Conservation (phyloP, 2,888 invertebrate species). For the Folsomia candida region DNA sequence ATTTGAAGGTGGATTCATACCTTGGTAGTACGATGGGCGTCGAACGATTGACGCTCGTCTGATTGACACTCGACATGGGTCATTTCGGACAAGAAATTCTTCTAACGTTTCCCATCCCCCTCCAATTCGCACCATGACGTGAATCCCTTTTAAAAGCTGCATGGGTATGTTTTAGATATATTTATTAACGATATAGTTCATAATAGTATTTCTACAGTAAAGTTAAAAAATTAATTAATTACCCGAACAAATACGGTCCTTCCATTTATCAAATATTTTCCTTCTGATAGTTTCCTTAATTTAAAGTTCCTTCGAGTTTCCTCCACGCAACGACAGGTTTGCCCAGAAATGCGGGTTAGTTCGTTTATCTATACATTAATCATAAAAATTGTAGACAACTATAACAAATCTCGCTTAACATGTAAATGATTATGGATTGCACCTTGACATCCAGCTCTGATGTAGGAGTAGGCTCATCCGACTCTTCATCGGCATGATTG, state of each 20-base stretch:
- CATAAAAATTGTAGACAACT: no score
- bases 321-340: constrained; percentile 68
- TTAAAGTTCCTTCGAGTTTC: constrained; percentile 70
- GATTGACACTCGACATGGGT: constrained; percentile 81
- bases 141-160: constrained; percentile 82
- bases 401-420: constrained; percentile 1
- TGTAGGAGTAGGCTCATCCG: constrained; percentile 54
- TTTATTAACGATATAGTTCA: not conserved
- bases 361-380: constrained; percentile 64
- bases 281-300: constrained; percentile 79
- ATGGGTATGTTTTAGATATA: constrained; percentile 52
- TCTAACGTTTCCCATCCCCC: constrained; percentile 93
- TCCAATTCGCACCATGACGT: constrained; percentile 93
- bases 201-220: not conserved
- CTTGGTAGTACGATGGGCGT: constrained; percentile 37
- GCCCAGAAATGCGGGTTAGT: constrained; percentile 69
- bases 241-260: constrained; percentile 84
- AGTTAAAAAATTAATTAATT: no score
- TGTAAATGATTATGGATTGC: constrained; percentile 5
- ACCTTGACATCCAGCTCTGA: constrained; percentile 69
- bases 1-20: constrained; percentile 31
- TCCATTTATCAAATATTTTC: constrained; percentile 81
- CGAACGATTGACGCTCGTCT: constrained; percentile 52
- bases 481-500: not conserved
- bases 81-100: constrained; percentile 83